Conservation (phyloP, 2,113 vertebrate species). For the Labeo catla region DNA sequence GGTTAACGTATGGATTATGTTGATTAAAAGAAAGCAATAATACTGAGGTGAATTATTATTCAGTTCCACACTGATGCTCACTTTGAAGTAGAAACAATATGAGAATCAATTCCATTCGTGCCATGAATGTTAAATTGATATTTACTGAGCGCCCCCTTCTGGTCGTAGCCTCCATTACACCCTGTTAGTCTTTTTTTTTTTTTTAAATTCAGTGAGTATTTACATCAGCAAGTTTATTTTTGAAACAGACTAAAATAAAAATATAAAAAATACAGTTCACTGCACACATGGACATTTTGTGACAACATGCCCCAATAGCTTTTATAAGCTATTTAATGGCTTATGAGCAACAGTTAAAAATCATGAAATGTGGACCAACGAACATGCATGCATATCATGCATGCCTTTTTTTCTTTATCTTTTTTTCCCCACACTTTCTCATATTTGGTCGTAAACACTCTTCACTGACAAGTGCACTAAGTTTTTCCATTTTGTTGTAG, state of each 20-base stretch:
- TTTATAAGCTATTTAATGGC: background rate
- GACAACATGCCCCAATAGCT: background rate
- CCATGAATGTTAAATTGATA: background rate
- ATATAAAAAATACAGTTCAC: background rate
- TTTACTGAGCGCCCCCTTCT: conserved; percentile 61
- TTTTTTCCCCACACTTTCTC: background rate
- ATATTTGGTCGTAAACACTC: background rate
- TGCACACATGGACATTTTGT: background rate
- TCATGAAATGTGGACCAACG: too few species aligned
- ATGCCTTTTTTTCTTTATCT: too few species aligned
- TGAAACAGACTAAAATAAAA: background rate
- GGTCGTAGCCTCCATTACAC: background rate
- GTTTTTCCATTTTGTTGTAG: too few species aligned
- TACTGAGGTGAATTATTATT: background rate
- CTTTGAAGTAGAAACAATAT: background rate
- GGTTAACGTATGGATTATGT: background rate
- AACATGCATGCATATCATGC: too few species aligned
- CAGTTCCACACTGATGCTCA: too few species aligned
- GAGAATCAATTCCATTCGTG: background rate
- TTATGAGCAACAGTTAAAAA: background rate
- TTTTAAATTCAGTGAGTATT: background rate
- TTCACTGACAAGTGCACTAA: background rate
- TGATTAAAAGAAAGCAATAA: background rate
- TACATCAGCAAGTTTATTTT: background rate
- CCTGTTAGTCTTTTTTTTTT: too few species aligned